phyloP scores from a whole-genome alignment of 2,113 vertebrate species.

The Butastur rufipennis region DNA sequence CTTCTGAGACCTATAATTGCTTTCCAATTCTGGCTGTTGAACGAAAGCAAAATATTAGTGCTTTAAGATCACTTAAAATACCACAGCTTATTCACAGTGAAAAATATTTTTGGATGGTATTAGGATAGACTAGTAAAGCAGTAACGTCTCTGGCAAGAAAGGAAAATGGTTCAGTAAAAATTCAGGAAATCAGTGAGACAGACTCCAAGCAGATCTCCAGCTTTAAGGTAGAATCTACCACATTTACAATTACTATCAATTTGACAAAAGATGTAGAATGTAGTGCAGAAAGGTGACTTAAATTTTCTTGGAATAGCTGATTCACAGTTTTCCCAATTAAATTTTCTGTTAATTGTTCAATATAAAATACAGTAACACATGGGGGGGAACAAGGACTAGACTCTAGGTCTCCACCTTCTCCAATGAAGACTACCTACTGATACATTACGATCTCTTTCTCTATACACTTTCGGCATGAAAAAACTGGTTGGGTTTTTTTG shows the following conservation, averaged over 20 bases:
- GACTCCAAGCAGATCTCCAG: not conserved
- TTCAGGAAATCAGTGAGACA: not conserved
- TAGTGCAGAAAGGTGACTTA: not conserved
- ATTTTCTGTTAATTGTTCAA: not conserved
- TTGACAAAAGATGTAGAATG: rapidly evolving
- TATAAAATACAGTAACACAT: not conserved
- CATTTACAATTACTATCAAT: not conserved
- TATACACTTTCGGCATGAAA: not conserved
- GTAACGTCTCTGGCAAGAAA: not conserved
- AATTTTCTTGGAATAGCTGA: not conserved
- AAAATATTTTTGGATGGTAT: not conserved
- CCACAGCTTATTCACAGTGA: not conserved
- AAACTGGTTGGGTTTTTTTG: not conserved
- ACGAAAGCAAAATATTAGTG: not conserved
- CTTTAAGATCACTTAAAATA: not conserved
- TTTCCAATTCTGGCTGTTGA: not conserved
- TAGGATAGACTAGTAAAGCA: not conserved
- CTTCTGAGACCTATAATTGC: not conserved
- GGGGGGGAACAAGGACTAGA: not conserved
- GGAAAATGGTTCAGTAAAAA: not conserved
- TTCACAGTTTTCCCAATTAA: not conserved
- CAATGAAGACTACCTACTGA: not conserved
- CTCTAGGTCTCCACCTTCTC: not conserved
- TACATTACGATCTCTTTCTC: not conserved
- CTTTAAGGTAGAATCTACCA: not conserved